These are phyloP conservation scores for Leptopilina boulardi DNA, from an alignment of 1,140 invertebrate genomes.

Conservation along the genomic window DNA sequence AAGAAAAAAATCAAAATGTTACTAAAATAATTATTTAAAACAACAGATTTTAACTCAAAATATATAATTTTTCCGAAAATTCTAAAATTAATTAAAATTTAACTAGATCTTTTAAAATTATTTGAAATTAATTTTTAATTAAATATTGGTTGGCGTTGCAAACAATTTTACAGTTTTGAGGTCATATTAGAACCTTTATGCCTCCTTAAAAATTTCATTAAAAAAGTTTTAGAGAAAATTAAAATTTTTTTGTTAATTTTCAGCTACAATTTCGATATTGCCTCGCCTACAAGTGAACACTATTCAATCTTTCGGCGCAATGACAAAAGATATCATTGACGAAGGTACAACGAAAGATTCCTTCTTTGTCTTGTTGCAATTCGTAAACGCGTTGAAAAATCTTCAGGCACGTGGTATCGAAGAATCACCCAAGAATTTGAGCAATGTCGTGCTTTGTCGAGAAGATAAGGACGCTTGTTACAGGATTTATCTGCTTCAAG, in stretches of 20 bases:
- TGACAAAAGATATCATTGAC: constrained; percentile 68
- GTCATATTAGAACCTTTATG: too few relatives aligned
- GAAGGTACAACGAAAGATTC: constrained; percentile 74
- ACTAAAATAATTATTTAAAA: too few relatives aligned
- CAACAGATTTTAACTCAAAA: too few relatives aligned
- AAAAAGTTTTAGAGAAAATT: too few relatives aligned
- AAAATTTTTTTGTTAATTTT: constrained; percentile 61
- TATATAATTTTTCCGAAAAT: too few relatives aligned
- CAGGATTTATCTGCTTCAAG: constrained; percentile 84
- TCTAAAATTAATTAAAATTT: too few relatives aligned
- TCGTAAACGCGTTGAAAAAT: constrained; percentile 87
- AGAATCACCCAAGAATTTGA: constrained; percentile 82
- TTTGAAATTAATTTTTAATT: too few relatives aligned
- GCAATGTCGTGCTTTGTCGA: constrained; percentile 80
- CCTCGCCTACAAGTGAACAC: constrained; percentile 83
- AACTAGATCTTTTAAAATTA: too few relatives aligned
- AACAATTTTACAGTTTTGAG: too few relatives aligned
- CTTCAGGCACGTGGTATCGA: constrained; percentile 90
- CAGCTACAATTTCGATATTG: constrained; percentile 85
- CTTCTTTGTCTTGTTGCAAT: constrained; percentile 86
- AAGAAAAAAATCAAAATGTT: too few relatives aligned
- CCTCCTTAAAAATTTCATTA: too few relatives aligned
- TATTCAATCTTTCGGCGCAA: constrained; percentile 79
- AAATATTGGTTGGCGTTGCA: too few relatives aligned
- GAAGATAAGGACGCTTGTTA: constrained; percentile 80